Conservation (phyloP, 2,888 invertebrate genomes). For the Ichneumoninae sp. region DNA sequence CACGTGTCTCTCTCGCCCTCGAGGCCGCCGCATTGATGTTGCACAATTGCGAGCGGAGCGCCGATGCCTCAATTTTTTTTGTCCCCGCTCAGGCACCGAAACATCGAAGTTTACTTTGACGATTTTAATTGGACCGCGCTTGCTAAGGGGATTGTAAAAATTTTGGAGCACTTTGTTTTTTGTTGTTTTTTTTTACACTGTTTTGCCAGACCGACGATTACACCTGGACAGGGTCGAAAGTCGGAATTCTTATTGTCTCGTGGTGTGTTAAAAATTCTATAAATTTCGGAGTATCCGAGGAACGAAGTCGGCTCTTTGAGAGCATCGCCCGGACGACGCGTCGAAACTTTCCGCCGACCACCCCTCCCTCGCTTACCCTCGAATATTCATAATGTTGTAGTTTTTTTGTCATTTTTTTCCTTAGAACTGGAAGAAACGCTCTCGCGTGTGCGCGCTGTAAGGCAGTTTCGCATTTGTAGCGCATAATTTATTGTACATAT, state of each 20-base stretch:
- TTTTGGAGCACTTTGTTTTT: neutral
- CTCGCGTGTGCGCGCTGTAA: neutral
- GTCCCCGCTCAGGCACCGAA: constrained; percentile 9
- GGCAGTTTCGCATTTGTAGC: neutral
- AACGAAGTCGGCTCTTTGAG: neutral
- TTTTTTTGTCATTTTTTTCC: constrained; percentile 9
- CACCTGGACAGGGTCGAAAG: neutral
- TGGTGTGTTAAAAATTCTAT: constrained; percentile 64
- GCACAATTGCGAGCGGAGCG: neutral
- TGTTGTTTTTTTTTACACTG: neutral
- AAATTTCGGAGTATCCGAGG: constrained; percentile 60
- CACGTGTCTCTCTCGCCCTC: constrained; percentile 17
- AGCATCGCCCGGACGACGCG: constrained; percentile 26
- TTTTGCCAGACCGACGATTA: neutral
- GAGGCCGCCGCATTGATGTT: neutral
- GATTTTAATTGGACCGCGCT: neutral
- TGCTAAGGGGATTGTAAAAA: neutral
- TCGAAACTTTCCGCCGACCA: constrained; percentile 1
- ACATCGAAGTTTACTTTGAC: constrained; percentile 12
- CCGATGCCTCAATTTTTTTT: constrained; percentile 1
- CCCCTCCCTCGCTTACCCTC: neutral
- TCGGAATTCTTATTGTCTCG: constrained; percentile 9
- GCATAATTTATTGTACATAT: neutral
- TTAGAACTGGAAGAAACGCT: neutral
- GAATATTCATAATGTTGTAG: constrained; percentile 10